Evolutionary conservation across 2,888 invertebrate species (phyloP).

Genomic region (Pomacea canaliculata): DNA sequence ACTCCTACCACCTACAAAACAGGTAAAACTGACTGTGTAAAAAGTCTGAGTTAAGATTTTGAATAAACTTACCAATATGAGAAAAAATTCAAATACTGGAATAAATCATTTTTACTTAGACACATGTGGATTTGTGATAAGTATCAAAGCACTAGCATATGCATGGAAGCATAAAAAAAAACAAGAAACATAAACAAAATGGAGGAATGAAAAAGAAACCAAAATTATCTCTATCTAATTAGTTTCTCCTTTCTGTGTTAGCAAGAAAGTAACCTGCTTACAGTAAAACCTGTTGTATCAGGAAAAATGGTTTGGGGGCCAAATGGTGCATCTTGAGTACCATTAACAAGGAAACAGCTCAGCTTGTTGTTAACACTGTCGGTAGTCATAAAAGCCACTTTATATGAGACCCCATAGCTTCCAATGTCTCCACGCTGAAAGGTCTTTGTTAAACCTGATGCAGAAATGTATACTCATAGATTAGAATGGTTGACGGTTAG

Average conservation of each 20-base stretch:
- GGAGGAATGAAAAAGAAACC: too few species aligned
- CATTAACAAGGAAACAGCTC: constrained; percentile 88
- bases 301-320: constrained; percentile 85
- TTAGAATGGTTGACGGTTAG: too few species aligned
- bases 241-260: too few species aligned
- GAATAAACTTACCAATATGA: too few species aligned
- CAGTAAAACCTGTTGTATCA: constrained; percentile 81
- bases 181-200: too few species aligned
- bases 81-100: too few species aligned
- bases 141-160: too few species aligned
- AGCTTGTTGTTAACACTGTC: constrained; percentile 79
- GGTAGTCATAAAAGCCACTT: constrained; percentile 83
- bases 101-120: too few species aligned
- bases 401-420: constrained; percentile 58
- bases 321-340: constrained; percentile 76
- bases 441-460: constrained; percentile 86
- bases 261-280: constrained; percentile 45
- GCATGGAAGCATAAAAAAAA: too few species aligned
- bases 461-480: background rate
- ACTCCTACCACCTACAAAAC: constrained; percentile 38
- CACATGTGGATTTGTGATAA: too few species aligned
- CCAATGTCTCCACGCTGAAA: constrained; percentile 80
- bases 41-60: too few species aligned
- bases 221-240: too few species aligned
- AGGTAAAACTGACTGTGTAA: background rate